Evolutionary conservation across 2,797 vertebrate genomes (phyloP).

Genomic region (Merluccius polli): DNA sequence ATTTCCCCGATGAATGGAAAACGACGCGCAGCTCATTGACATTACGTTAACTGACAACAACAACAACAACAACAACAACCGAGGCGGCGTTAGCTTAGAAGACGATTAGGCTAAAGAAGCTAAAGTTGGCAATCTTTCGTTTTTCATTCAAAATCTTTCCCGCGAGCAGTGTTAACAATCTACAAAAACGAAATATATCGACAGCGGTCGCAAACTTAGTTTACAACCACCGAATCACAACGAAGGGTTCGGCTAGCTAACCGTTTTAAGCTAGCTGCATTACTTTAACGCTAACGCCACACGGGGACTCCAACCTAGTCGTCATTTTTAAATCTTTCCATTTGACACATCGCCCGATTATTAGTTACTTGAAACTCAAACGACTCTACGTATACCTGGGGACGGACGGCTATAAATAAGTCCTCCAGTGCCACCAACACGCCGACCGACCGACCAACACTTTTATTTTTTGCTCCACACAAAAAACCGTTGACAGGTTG

Average conservation of each 20-base stretch:
- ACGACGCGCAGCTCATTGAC: not conserved
- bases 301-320: not conserved
- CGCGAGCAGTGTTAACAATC: not conserved
- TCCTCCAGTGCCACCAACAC: not conserved
- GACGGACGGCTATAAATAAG: not conserved
- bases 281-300: not conserved
- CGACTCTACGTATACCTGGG: not conserved
- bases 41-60: not conserved
- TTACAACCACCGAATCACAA: not conserved
- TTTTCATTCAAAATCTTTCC: not conserved
- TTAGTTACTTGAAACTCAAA: not conserved
- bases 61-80: not conserved
- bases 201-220: not conserved
- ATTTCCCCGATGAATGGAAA: not conserved
- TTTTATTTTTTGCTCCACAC: not conserved
- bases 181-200: not conserved
- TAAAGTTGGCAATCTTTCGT: not conserved
- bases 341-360: not conserved
- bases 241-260: not conserved
- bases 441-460: not conserved
- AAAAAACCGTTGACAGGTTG: constrained; percentile 3
- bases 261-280: not conserved
- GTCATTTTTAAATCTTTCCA: not conserved
- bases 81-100: not conserved
- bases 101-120: not conserved